Evolutionary conservation across 64 coral and sea anemone species (phyloP).

Genomic region (Trachythela sp.): DNA sequence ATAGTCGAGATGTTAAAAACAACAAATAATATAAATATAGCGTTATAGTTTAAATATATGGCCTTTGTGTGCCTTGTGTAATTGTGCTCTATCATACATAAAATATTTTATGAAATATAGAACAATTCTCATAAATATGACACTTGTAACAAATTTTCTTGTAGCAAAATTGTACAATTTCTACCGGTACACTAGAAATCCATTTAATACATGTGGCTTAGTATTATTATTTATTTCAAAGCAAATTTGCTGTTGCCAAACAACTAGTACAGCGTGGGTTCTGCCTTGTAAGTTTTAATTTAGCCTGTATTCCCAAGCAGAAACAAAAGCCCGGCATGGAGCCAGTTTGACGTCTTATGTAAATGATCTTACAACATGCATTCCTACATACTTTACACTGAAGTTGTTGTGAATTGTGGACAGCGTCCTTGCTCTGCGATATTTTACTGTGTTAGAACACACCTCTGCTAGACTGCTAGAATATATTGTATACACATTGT

Average conservation of each 20-base stretch:
- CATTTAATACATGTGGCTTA: neutral
- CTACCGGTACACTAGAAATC: no score
- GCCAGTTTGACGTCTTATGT: neutral
- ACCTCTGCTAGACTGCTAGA: neutral
- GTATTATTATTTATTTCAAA: neutral
- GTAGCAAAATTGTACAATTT: no score
- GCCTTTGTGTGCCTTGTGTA: no score
- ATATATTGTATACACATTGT: neutral
- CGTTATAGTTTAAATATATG: no score
- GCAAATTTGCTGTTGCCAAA: neutral
- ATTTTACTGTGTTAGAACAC: neutral
- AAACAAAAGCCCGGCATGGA: neutral
- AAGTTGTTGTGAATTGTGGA: neutral
- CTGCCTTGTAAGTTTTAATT: neutral
- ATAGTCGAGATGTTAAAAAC: no score
- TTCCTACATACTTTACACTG: neutral
- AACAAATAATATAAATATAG: no score
- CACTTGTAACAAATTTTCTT: no score
- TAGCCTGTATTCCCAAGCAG: neutral
- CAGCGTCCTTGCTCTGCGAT: neutral
- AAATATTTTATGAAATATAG: no score
- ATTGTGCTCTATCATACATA: no score
- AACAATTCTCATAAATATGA: no score
- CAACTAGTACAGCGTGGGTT: neutral
- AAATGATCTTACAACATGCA: neutral